A percentile compares a stretch with the other conserved stretches of the same genome.
Evolutionary conservation across 2,797 vertebrate genomes (phyloP).

Genomic region (Falco naumanni): DNA sequence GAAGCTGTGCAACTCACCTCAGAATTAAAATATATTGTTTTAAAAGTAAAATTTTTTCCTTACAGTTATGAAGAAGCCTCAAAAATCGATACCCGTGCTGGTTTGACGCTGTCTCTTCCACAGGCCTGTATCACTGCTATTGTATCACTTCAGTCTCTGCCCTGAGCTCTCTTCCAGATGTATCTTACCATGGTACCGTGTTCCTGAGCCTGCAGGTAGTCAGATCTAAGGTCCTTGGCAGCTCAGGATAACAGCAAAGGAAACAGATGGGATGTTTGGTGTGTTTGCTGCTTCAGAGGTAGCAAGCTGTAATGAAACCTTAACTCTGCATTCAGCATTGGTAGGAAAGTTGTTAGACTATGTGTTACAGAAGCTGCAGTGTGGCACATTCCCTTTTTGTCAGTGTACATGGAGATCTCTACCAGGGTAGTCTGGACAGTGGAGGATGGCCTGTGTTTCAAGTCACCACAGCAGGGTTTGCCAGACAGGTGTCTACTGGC

Average conservation of each 20-base stretch:
- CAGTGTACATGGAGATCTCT: neutral
- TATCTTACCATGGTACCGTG: fast-evolving
- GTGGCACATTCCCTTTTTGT: neutral
- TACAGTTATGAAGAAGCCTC: neutral
- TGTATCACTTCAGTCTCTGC: neutral
- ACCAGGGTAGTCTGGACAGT: neutral
- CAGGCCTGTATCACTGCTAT: fast-evolving
- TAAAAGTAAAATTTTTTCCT: neutral
- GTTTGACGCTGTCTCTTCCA: neutral
- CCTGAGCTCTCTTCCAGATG: neutral
- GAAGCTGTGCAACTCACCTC: neutral
- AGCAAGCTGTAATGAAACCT: neutral
- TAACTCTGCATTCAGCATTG: neutral
- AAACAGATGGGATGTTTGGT: neutral
- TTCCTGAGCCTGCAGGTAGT: neutral
- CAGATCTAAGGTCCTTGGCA: neutral
- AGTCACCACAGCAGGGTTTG: neutral
- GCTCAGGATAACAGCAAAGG: neutral
- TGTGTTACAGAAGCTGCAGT: neutral
- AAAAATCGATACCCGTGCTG: neutral
- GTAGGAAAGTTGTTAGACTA: neutral
- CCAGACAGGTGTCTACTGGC: neutral
- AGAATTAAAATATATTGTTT: neutral
- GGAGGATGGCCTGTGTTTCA: neutral
- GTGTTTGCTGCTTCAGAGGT: neutral